These are phyloP conservation scores for Drosophila arizonae DNA, from an alignment of 1,140 invertebrate species.

Conservation along the genomic window DNA sequence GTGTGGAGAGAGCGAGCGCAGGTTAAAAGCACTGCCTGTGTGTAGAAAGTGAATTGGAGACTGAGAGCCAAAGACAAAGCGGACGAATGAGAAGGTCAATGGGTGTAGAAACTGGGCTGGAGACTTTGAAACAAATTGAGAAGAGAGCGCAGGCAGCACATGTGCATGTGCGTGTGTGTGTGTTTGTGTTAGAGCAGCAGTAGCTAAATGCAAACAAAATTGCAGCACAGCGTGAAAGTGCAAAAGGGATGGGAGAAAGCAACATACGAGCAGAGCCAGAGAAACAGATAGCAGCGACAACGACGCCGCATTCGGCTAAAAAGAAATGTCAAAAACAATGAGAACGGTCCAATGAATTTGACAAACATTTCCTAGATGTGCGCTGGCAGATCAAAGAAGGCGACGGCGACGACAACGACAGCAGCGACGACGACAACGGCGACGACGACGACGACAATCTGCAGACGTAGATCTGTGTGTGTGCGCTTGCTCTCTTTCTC, in stretches of 20 bases:
- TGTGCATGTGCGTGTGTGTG: too few species aligned
- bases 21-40: background rate
- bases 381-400: slow-evolving; percentile 80
- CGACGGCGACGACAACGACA: slow-evolving; percentile 42
- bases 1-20: slow-evolving; percentile 5
- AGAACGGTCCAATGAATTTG: slow-evolving; percentile 81
- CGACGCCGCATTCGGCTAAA: slow-evolving; percentile 50
- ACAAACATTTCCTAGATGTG: slow-evolving; percentile 82
- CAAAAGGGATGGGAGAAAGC: background rate
- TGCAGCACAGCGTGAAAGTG: slow-evolving; percentile 10
- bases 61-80: background rate
- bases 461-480: slow-evolving; percentile 21
- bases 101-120: background rate
- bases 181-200: background rate
- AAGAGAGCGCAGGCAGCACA: too few species aligned
- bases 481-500: background rate
- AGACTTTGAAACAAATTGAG: too few species aligned
- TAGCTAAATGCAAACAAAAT: background rate
- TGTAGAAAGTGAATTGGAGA: too few species aligned
- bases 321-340: slow-evolving; percentile 82
- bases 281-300: slow-evolving; percentile 23
- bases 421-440: background rate
- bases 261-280: slow-evolving; percentile 4
- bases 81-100: background rate
- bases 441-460: slow-evolving; percentile 23